Evolutionary conservation across 2,888 invertebrate genomes (phyloP).

Genomic region (Scelioninae gen. 1): DNA sequence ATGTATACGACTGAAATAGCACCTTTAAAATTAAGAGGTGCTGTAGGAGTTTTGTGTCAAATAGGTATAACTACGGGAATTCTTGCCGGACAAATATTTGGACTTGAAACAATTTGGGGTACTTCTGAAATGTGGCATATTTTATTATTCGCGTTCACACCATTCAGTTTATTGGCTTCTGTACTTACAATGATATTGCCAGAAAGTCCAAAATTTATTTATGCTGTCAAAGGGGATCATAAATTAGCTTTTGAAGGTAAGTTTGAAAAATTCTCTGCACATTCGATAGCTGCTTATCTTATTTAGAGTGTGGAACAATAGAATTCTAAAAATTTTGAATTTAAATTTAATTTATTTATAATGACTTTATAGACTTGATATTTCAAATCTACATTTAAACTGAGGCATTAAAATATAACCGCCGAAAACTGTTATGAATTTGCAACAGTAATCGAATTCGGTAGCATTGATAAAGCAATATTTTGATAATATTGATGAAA

Average conservation of each 20-base stretch:
- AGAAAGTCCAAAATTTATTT: conserved; percentile 95
- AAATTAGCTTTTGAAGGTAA: conserved; percentile 88
- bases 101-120: conserved; percentile 88
- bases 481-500: too few relatives aligned
- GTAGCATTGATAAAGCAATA: too few relatives aligned
- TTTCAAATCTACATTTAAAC: too few relatives aligned
- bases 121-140: conserved; percentile 90
- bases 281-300: too few relatives aligned
- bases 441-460: too few relatives aligned
- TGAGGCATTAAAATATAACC: too few relatives aligned
- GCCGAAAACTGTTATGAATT: too few relatives aligned
- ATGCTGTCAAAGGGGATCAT: conserved; percentile 88
- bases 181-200: conserved; percentile 88
- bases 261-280: too few relatives aligned
- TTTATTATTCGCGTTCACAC: conserved; percentile 88
- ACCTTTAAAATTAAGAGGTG: conserved; percentile 91
- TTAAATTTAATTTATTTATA: too few relatives aligned
- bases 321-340: too few relatives aligned
- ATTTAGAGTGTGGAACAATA: too few relatives aligned
- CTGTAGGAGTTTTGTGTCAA: conserved; percentile 93
- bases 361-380: too few relatives aligned
- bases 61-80: conserved; percentile 92
- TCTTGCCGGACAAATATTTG: conserved; percentile 89
- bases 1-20: conserved; percentile 96
- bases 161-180: conserved; percentile 85